Conservation (phyloP, 2,888 invertebrate genomes). For the Andrena minutula region DNA sequence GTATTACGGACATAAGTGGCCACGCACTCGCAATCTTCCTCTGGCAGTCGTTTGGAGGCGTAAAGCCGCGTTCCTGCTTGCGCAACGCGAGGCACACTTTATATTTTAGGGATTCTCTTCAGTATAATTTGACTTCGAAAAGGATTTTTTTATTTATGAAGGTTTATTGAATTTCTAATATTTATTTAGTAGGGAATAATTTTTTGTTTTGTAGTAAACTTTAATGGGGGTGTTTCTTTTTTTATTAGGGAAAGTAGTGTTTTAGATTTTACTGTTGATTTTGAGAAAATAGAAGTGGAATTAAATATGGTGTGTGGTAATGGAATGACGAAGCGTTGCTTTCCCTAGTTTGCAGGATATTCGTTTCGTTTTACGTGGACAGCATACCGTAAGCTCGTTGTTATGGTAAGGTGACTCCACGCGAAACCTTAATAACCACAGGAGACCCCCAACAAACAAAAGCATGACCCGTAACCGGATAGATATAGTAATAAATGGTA, state of each 20-base stretch:
- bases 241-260: too few species aligned
- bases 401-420: conserved; percentile 71
- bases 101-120: too few species aligned
- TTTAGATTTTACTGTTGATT: neutral
- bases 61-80: conserved; percentile 14
- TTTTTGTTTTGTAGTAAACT: too few species aligned
- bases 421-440: conserved; percentile 79
- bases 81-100: neutral
- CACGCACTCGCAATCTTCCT: conserved; percentile 49
- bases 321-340: neutral
- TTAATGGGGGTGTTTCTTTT: too few species aligned
- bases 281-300: neutral
- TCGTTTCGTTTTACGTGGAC: neutral
- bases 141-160: too few species aligned
- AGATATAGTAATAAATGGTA: conserved; percentile 73
- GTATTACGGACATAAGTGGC: conserved; percentile 61
- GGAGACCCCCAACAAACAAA: conserved; percentile 72
- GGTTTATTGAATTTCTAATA: too few species aligned
- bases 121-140: too few species aligned
- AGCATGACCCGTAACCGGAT: conserved; percentile 77
- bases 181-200: too few species aligned
- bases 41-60: conserved; percentile 44
- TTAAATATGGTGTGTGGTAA: neutral
- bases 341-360: neutral
- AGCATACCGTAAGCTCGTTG: conserved; percentile 32